Conservation (phyloP, 2,888 invertebrate genomes). For the Aleiodes leptofemur region DNA sequence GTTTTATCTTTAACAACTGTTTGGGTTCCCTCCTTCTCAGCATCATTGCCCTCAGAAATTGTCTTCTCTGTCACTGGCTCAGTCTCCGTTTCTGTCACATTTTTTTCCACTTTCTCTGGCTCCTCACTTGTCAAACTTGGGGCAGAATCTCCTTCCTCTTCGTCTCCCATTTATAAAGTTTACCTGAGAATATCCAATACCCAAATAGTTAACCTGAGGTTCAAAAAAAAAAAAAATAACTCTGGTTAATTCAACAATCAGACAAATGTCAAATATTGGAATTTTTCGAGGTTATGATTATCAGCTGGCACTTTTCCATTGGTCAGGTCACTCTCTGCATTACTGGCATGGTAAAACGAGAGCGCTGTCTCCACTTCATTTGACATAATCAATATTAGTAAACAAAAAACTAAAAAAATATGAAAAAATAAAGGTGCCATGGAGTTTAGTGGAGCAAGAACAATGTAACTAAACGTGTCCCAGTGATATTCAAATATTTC, state of each 20-base stretch:
- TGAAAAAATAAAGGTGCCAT: background rate
- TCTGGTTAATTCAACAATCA: too few species aligned
- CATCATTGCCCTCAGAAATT: constrained; percentile 44
- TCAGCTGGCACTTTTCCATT: too few species aligned
- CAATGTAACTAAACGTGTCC: background rate
- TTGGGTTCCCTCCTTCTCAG: constrained; percentile 51
- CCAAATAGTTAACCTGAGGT: too few species aligned
- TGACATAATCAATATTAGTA: constrained; percentile 29
- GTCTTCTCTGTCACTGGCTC: constrained; percentile 49
- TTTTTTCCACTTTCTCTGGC: constrained; percentile 54
- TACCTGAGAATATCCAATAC: too few species aligned
- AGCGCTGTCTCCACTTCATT: background rate
- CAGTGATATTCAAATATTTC: background rate
- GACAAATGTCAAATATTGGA: too few species aligned
- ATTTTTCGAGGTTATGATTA: too few species aligned
- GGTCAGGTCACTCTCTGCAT: too few species aligned
- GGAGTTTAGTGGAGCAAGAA: background rate
- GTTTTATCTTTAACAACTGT: constrained; percentile 55
- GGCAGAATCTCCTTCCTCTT: constrained; percentile 49
- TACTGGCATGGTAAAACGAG: background rate
- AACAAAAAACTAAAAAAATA: background rate
- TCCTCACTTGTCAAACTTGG: constrained; percentile 55
- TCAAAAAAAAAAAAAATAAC: too few species aligned
- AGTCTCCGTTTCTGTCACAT: constrained; percentile 55
- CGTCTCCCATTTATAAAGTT: constrained; percentile 50